These are phyloP conservation scores for Odontesthes bonariensis DNA, from an alignment of 2,113 vertebrate genomes.

Conservation along the genomic window DNA sequence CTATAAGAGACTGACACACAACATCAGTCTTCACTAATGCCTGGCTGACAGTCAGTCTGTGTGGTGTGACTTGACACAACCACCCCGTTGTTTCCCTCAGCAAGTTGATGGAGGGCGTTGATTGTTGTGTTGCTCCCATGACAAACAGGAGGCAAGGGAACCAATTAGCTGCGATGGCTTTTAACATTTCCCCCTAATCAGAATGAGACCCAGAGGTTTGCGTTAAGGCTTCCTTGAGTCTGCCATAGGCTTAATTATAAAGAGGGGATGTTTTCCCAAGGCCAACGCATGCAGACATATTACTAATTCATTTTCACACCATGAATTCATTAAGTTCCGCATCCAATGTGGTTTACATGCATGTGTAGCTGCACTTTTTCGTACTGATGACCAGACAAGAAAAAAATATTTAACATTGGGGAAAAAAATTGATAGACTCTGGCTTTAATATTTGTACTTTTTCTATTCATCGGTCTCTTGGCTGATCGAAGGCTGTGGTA, in stretches of 20 bases:
- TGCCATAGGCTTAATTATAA: conserved; percentile 69
- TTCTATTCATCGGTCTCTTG: background rate
- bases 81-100: conserved; percentile 52
- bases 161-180: conserved; percentile 73
- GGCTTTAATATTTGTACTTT: background rate
- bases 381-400: background rate
- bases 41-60: conserved; percentile 49
- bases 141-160: conserved; percentile 78
- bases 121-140: conserved; percentile 59
- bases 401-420: no score
- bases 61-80: conserved; percentile 44
- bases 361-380: conserved; percentile 8
- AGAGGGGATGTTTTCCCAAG: conserved; percentile 64
- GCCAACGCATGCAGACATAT: conserved; percentile 58
- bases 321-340: conserved; percentile 53
- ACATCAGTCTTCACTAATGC: conserved; percentile 67
- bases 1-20: conserved; percentile 19
- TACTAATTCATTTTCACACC: conserved; percentile 63
- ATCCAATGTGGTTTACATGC: conserved; percentile 16
- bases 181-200: conserved; percentile 65
- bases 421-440: background rate
- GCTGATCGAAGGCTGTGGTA: background rate
- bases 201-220: conserved; percentile 42
- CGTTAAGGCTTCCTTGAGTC: conserved; percentile 33
- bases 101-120: conserved; percentile 44